Base-by-base conservation (phyloP, 2,113 vertebrate species). In the Megaceryle torquata region DNA sequence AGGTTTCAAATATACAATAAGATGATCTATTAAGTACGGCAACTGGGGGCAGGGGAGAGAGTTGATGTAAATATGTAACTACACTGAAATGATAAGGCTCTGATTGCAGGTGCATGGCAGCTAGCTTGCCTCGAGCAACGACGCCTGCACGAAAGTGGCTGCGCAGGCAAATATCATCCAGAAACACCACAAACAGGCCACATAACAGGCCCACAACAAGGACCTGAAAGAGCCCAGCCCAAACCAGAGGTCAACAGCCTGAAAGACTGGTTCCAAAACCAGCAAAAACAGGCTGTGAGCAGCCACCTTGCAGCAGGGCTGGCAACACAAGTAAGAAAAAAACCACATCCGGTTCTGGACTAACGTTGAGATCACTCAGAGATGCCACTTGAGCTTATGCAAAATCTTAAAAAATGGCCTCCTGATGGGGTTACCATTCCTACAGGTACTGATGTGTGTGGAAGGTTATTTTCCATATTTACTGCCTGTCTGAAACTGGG, bases 11-110 rank as follows among this genome's bases (percentile, higher is more conserved):
- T 50, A 77, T 24, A 80, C 41, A 57, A 7, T 37, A 59, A 29
- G 54, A 94, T 93, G 51, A 91, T 91, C 67, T 91, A 85, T 89
- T 70, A 88, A 77, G 70, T 43, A 54, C 13, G 2, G 39, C 46
- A 86, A 3, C 33, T 15, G 26, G 41, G 28, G 28, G 48, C 16
- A 78, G 48, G 22, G 51, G 46, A 60, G 13, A 16, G 11, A 22
- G 43, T 10, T 91, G 89, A 54, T 79, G 71, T 91, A 89, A 87
- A 84, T 64, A 91, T 37, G 50, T 85, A 95, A 89, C 86, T 91
- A 51, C 59, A 86, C 69, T 39, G 57, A 94, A 93, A 82, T 11
- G 17, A 39, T 86, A 70, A 84, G 82, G n/a, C n/a, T 88, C 28
- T 54, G 46, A 53, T 51, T 86, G 63, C 77, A 76, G 53, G 21